Percentiles rank a stretch among this genome's conserved stretches.
Evolutionary conservation across 1,140 invertebrate species (phyloP).

Genomic region (Bemisia tabaci): DNA sequence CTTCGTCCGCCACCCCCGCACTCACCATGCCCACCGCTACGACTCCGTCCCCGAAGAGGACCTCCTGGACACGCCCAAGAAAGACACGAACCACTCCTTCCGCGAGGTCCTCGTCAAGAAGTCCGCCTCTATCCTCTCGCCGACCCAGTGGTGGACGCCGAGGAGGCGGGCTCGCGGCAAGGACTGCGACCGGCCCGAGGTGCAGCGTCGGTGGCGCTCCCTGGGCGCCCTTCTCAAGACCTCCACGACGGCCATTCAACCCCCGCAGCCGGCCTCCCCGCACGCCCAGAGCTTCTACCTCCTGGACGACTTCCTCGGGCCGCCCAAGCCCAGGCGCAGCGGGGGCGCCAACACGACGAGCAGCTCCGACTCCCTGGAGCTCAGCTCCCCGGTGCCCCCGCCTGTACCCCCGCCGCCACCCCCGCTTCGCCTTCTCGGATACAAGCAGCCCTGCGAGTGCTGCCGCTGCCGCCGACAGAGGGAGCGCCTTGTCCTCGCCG

Average conservation of each 20-base stretch:
- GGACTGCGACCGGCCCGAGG: constrained; percentile 22
- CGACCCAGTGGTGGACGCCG: constrained; percentile 28
- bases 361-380: constrained; percentile 19
- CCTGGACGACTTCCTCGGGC: constrained; percentile 37
- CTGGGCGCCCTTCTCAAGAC: constrained; percentile 35
- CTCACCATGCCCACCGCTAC: constrained; percentile 5
- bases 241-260: constrained; percentile 9
- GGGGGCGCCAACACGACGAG: constrained; percentile 21
- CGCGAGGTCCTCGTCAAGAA: constrained; percentile 30
- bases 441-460: background rate
- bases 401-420: constrained; percentile 30
- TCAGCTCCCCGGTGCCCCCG: constrained; percentile 34
- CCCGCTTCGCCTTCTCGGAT: constrained; percentile 18
- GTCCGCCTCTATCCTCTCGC: constrained; percentile 32
- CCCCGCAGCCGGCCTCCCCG: constrained; percentile 22
- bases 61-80: constrained; percentile 12
- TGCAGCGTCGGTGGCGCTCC: constrained; percentile 35
- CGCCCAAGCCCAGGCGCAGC: constrained; percentile 21
- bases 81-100: constrained; percentile 20
- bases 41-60: constrained; percentile 21
- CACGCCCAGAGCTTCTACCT: constrained; percentile 38
- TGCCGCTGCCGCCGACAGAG: background rate
- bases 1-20: constrained; percentile 19
- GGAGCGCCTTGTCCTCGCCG: background rate
- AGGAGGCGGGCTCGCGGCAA: constrained; percentile 13